Percentiles rank a stretch among this genome's conserved stretches.
These are phyloP conservation scores for Psittacara wagleri DNA, from an alignment of 2,113 vertebrate genomes.

Conservation along the genomic window DNA sequence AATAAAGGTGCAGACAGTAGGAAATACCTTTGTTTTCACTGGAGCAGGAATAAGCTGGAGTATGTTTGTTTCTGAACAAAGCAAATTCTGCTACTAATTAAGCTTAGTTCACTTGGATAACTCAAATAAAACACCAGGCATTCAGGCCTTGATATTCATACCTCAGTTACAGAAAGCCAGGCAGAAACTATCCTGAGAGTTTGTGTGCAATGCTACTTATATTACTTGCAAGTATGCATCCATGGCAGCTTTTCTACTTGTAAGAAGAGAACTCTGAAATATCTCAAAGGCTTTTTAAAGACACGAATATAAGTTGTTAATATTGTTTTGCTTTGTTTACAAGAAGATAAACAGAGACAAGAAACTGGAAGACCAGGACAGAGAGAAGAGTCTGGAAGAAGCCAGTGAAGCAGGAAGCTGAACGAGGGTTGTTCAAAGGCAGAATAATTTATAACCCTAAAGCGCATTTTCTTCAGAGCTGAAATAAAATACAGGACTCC, in stretches of 20 bases:
- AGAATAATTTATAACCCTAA: not conserved
- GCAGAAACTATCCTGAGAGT: not conserved
- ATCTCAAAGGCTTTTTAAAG: not conserved
- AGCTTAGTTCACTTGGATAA: not conserved
- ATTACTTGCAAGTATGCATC: not conserved
- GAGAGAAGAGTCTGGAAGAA: not conserved
- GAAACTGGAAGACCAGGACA: not conserved
- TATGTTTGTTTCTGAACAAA: not conserved
- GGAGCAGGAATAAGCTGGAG: not conserved
- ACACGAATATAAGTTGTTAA: not conserved
- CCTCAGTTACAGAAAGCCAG: not conserved
- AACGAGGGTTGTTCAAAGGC: not conserved
- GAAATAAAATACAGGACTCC: not conserved
- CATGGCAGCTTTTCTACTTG: not conserved
- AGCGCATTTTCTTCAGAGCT: not conserved
- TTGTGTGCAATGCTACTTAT: not conserved
- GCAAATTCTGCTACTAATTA: not conserved
- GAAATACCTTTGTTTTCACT: conserved; percentile 4
- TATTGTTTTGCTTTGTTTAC: not conserved
- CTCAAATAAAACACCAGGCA: not conserved
- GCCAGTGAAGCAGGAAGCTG: not conserved
- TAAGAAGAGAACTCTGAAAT: not conserved
- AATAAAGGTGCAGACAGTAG: not conserved
- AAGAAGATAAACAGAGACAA: not conserved
- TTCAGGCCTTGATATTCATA: not conserved